Evolutionary conservation across 2,797 vertebrate genomes (phyloP).

Genomic region (Epinephelus awoara): DNA sequence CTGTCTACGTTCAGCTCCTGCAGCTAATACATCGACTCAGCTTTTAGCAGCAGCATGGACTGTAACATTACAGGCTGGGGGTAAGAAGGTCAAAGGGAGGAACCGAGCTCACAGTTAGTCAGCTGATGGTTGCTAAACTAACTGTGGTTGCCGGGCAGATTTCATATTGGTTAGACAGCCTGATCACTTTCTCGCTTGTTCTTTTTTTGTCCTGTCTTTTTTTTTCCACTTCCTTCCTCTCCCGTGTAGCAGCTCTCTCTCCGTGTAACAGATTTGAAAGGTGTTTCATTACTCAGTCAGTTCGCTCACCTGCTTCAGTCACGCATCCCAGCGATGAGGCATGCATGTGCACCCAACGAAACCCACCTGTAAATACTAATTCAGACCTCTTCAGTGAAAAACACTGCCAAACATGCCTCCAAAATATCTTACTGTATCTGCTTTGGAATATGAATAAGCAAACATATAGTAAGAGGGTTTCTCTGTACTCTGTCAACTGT

Average conservation of each 20-base stretch:
- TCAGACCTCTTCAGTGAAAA: neutral
- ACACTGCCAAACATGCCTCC: neutral
- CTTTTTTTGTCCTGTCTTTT: conserved; percentile 53
- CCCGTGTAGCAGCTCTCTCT: conserved; percentile 28
- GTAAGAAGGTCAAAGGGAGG: conserved; percentile 59
- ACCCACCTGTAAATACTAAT: conserved; percentile 28
- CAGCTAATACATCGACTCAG: conserved; percentile 3
- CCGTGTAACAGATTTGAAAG: conserved; percentile 66
- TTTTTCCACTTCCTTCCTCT: conserved; percentile 34
- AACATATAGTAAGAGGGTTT: conserved; percentile 76
- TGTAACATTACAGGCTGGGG: conserved; percentile 33
- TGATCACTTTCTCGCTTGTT: conserved; percentile 66
- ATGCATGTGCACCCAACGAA: conserved; percentile 10
- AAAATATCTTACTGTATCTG: conserved; percentile 23
- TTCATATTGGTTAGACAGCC: conserved; percentile 36
- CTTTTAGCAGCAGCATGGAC: neutral
- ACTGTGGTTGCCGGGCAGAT: conserved; percentile 79
- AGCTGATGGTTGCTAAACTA: conserved; percentile 51
- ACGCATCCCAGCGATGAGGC: conserved; percentile 33
- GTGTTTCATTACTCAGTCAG: conserved; percentile 73
- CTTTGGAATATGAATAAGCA: conserved; percentile 75
- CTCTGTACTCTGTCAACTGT: conserved; percentile 73
- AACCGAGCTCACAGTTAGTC: conserved; percentile 54
- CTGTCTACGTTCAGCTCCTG: conserved; percentile 3
- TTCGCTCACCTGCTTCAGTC: conserved; percentile 49